Evolutionary conservation across 2,797 vertebrate genomes (phyloP).

Genomic region (Botia almorhae): DNA sequence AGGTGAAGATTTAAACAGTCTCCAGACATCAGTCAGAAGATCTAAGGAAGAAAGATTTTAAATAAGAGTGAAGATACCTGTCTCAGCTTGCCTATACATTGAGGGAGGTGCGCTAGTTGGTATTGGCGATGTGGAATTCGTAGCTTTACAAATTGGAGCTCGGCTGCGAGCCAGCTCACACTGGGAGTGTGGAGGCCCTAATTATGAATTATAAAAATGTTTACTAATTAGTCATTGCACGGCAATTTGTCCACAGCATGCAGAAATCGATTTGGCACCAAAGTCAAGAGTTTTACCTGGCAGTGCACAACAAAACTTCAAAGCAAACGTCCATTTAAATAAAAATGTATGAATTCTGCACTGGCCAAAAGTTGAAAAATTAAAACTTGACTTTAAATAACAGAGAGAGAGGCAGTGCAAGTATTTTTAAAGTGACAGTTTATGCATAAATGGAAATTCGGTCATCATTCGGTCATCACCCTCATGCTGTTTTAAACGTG

Average conservation of each 20-base stretch:
- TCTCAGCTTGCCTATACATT: constrained; percentile 53
- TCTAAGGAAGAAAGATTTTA: background rate
- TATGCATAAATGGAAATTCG: too few species aligned
- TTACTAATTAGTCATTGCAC: constrained; percentile 75
- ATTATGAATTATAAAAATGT: constrained; percentile 76
- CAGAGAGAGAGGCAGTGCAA: background rate
- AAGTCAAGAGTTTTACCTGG: constrained; percentile 57
- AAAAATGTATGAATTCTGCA: constrained; percentile 16
- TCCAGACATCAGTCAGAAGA: background rate
- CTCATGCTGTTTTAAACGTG: too few species aligned
- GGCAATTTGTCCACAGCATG: constrained; percentile 73
- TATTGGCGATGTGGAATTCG: constrained; percentile 1
- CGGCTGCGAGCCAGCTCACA: constrained; percentile 50
- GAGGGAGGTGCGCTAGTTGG: background rate
- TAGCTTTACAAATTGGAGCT: constrained; percentile 52
- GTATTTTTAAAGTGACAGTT: too few species aligned
- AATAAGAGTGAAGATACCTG: constrained; percentile 26
- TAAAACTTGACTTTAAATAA: constrained; percentile 7
- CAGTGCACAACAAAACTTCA: constrained; percentile 25
- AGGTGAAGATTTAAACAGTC: background rate
- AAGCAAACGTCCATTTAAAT: constrained; percentile 30
- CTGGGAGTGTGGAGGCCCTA: constrained; percentile 60
- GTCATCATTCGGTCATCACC: too few species aligned
- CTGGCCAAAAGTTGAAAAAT: background rate
- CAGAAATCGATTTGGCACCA: constrained; percentile 63